Evolutionary conservation across 1,140 invertebrate species (phyloP).

Genomic region (Sinella curviseta): DNA sequence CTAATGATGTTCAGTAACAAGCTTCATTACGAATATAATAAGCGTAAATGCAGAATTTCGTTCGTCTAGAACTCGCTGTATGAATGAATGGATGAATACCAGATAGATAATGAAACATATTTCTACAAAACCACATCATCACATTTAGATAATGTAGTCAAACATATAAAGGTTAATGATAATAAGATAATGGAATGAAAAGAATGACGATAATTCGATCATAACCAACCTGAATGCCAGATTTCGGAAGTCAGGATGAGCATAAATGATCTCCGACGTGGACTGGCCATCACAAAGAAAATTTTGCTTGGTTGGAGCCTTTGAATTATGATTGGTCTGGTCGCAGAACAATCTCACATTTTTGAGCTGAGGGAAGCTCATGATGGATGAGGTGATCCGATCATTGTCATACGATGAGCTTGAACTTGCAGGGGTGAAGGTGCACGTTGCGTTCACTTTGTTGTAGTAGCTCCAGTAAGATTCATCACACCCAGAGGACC

Average conservation of each 20-base stretch:
- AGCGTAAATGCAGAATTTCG: too few relatives aligned
- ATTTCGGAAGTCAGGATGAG: constrained; percentile 62
- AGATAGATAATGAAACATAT: too few relatives aligned
- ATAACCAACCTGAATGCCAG: constrained; percentile 29
- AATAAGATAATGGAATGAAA: neutral
- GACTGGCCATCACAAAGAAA: constrained; percentile 63
- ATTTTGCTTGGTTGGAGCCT: constrained; percentile 70
- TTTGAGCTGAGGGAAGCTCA: constrained; percentile 57
- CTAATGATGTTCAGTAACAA: too few relatives aligned
- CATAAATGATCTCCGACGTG: constrained; percentile 64
- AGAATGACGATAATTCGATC: too few relatives aligned
- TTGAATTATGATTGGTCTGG: constrained; percentile 62
- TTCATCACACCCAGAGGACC: constrained; percentile 49
- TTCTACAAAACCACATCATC: too few relatives aligned
- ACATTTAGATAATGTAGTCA: too few relatives aligned
- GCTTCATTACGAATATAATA: too few relatives aligned
- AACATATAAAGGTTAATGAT: too few relatives aligned
- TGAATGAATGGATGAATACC: too few relatives aligned
- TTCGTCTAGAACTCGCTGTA: too few relatives aligned
- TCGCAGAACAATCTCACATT: constrained; percentile 62
- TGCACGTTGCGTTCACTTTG: constrained; percentile 34
- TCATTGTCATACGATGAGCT: constrained; percentile 43
- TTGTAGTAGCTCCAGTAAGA: constrained; percentile 30
- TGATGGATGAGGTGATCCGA: constrained; percentile 59
- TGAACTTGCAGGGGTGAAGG: constrained; percentile 30